phyloP scores from a whole-genome alignment of 2,113 vertebrate genomes.

The Rhizomys pruinosus region DNA sequence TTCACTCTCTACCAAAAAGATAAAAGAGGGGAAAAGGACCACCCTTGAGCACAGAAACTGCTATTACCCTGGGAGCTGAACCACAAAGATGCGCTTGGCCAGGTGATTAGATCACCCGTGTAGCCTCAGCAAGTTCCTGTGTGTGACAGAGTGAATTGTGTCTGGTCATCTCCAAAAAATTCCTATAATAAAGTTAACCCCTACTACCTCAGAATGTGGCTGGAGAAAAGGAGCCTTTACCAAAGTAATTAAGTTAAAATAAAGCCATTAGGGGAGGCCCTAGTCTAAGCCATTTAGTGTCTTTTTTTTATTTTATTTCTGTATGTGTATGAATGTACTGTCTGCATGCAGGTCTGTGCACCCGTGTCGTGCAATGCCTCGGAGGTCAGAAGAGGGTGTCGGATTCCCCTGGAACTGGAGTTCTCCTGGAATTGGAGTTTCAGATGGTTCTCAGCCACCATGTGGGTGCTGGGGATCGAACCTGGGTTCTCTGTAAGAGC shows the following conservation, averaged over 20 bases:
- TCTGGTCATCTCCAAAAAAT: neutral
- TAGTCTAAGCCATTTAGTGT: neutral
- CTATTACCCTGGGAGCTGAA: fast-evolving
- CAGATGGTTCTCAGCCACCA: no score
- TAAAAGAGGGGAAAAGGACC: fast-evolving
- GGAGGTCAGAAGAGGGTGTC: no score
- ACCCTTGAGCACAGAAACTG: neutral
- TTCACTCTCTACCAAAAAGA: neutral
- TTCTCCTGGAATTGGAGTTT: no score
- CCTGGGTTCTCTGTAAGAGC: no score
- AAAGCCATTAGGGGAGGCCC: neutral
- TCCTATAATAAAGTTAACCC: neutral
- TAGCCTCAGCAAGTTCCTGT: neutral
- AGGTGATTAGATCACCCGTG: fast-evolving
- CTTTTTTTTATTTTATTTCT: no score
- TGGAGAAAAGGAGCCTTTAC: neutral
- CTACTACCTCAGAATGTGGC: neutral
- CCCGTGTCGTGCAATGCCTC: no score
- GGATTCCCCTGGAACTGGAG: no score
- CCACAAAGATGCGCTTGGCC: fast-evolving
- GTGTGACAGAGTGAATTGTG: neutral
- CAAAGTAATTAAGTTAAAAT: neutral
- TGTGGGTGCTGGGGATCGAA: no score
- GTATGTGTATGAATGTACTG: no score
- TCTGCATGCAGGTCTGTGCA: no score